A percentile compares a stretch with the other conserved stretches of the same genome.
These are phyloP conservation scores for Paradoxurus hermaphroditus DNA, from an alignment of 2,113 vertebrate genomes.

Conservation along the genomic window DNA sequence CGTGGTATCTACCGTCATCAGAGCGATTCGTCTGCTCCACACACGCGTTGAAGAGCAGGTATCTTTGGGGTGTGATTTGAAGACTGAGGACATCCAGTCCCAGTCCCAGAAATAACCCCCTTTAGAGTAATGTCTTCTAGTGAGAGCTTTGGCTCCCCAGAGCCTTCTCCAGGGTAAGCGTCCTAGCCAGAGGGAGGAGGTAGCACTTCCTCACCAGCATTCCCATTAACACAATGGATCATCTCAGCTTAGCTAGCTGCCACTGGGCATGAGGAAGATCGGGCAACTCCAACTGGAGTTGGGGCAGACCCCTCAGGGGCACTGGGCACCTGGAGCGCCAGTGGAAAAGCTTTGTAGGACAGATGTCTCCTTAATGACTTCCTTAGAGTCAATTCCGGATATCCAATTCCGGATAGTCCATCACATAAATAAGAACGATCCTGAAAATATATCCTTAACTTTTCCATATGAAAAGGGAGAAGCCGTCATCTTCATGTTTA, in stretches of 20 bases:
- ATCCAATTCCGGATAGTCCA: neutral
- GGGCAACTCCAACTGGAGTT: too few relatives aligned
- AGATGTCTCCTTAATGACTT: neutral
- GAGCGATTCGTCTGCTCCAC: neutral
- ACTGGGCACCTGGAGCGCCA: fast-evolving
- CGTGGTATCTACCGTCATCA: fast-evolving
- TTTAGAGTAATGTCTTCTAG: neutral
- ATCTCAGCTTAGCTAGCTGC: neutral
- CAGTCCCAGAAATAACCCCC: neutral
- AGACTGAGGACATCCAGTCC: neutral
- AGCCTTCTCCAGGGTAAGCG: neutral
- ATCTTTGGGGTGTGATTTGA: neutral
- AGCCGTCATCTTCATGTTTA: neutral
- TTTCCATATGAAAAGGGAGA: neutral
- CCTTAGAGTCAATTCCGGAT: neutral
- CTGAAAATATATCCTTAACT: neutral
- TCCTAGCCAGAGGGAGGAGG: neutral
- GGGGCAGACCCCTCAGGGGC: neutral
- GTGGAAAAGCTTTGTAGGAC: neutral
- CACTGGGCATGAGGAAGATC: neutral
- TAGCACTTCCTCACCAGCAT: neutral
- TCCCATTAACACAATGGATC: neutral
- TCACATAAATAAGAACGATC: neutral
- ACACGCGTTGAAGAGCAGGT: neutral
- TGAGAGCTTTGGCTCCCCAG: neutral